Percentiles rank a stretch among this genome's conserved stretches.
Conservation (phyloP, 2,113 vertebrate species). For the Muscicapa adusta region DNA sequence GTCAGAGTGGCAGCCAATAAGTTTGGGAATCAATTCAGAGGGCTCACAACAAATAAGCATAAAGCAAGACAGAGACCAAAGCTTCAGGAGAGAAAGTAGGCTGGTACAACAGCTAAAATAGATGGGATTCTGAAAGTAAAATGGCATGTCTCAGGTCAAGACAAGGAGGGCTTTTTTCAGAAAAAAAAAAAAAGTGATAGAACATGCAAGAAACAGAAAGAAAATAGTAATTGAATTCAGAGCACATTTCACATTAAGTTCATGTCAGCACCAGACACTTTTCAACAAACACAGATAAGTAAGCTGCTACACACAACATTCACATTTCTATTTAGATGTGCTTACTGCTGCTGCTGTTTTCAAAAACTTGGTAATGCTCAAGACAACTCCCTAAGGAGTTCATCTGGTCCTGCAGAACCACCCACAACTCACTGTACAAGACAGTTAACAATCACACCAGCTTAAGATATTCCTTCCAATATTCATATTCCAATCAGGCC, state of each 20-base stretch:
- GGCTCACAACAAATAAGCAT: not conserved
- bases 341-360: not conserved
- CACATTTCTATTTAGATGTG: not conserved
- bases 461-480: not conserved
- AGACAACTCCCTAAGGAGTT: not conserved
- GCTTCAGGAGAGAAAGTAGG: not conserved
- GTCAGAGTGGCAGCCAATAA: not conserved
- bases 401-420: not conserved
- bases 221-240: not conserved
- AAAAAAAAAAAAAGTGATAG: not conserved
- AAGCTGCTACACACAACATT: not conserved
- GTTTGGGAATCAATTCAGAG: not conserved
- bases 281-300: not conserved
- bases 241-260: not conserved
- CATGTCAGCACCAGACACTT: not conserved
- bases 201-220: not conserved
- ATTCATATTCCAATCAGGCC: not conserved
- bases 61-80: not conserved
- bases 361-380: not conserved
- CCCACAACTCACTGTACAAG: not conserved
- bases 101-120: not conserved
- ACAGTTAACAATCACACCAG: not conserved
- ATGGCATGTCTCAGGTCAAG: not conserved
- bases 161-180: not conserved
- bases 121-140: not conserved